Conservation (phyloP, 2,797 vertebrate species). For the Melanotaenia nigrans region DNA sequence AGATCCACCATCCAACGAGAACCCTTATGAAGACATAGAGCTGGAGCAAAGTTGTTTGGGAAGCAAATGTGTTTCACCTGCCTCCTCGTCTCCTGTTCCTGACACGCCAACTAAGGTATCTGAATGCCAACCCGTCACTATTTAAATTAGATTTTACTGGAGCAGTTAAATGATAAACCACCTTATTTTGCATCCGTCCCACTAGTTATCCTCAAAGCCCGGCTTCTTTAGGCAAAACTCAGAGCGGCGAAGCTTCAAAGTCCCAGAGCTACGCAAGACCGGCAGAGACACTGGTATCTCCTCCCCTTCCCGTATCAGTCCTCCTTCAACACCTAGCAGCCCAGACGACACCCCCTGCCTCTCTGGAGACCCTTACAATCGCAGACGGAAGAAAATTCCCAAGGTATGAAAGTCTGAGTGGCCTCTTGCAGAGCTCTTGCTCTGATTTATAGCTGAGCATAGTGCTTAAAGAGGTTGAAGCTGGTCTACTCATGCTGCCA, state of each 20-base stretch:
- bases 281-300: conserved; percentile 86
- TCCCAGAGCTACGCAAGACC: conserved; percentile 90
- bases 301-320: conserved; percentile 91
- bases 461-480: conserved; percentile 25
- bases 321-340: conserved; percentile 96
- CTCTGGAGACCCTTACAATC: conserved; percentile 92
- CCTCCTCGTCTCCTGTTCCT: conserved; percentile 85
- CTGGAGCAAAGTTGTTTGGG: conserved; percentile 85
- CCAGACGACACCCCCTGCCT: conserved; percentile 94
- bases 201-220: conserved; percentile 76
- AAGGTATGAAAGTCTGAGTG: conserved; percentile 83
- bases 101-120: conserved; percentile 90
- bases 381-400: conserved; percentile 92
- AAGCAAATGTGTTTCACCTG: conserved; percentile 86
- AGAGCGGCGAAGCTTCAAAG: conserved; percentile 92
- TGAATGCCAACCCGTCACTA: background rate
- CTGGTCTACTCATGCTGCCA: conserved; percentile 35
- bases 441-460: conserved; percentile 43
- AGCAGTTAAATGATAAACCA: background rate
- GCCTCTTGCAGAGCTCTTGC: conserved; percentile 10
- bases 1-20: conserved; percentile 96
- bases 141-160: background rate
- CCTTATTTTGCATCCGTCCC: background rate
- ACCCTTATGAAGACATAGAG: conserved; percentile 97
- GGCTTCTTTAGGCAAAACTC: conserved; percentile 93